Percentiles rank a stretch among this genome's conserved stretches.
Conservation (phyloP, 1,140 invertebrate genomes). For the Lepidotrigona ventralis region DNA sequence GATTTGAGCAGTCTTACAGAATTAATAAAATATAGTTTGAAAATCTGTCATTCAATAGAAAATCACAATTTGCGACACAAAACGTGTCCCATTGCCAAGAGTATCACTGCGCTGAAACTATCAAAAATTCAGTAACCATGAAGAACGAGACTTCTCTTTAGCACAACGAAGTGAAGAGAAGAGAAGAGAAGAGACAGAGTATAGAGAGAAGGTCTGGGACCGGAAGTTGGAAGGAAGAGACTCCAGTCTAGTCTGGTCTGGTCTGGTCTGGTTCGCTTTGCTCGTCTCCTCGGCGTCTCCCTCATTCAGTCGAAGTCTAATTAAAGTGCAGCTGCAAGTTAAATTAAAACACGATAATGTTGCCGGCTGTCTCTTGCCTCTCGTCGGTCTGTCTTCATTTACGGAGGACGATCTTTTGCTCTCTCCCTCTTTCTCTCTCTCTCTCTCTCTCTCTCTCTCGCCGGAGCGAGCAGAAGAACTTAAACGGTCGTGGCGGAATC, state of each 20-base stretch:
- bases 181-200: slow-evolving; percentile 3
- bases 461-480: slow-evolving; percentile 34
- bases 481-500: slow-evolving; percentile 56
- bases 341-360: slow-evolving; percentile 76
- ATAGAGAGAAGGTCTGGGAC: not conserved
- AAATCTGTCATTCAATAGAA: too few relatives aligned
- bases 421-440: too few relatives aligned
- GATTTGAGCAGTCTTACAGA: too few relatives aligned
- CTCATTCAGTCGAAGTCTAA: slow-evolving; percentile 71
- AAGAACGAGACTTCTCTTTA: not conserved
- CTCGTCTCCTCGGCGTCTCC: slow-evolving; percentile 60
- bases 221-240: slow-evolving; percentile 29
- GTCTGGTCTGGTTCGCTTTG: slow-evolving; percentile 55
- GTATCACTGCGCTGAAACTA: not conserved
- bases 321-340: slow-evolving; percentile 75
- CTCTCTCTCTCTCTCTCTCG: not conserved
- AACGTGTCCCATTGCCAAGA: not conserved
- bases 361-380: slow-evolving; percentile 48
- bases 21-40: too few relatives aligned
- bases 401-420: not conserved
- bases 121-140: not conserved
- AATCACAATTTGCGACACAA: too few relatives aligned
- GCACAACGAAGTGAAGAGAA: not conserved
- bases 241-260: not conserved
- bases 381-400: slow-evolving; percentile 1